These are phyloP conservation scores for Rhopilema esculentum DNA, from an alignment of 30 jellyfish, hydroid and myxozoan species.

Conservation along the genomic window DNA sequence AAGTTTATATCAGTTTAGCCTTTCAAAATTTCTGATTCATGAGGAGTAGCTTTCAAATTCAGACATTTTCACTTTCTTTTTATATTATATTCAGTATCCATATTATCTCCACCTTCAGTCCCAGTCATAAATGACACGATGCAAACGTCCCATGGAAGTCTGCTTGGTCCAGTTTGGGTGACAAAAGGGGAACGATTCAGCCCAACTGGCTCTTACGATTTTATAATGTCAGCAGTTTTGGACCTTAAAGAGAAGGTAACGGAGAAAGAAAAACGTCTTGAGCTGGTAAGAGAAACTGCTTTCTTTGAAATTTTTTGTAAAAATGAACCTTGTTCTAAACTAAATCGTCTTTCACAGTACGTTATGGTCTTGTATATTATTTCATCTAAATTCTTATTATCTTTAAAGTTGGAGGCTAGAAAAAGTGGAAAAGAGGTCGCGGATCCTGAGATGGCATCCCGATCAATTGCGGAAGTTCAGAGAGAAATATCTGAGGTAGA, in stretches of 20 bases:
- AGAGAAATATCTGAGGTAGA: not conserved
- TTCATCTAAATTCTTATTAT: no score
- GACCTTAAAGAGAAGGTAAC: conserved; percentile 9
- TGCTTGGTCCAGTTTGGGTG: conserved; percentile 92
- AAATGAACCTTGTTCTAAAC: no score
- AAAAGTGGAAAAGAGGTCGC: not conserved
- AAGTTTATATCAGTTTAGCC: no score
- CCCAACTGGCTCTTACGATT: conserved; percentile 82
- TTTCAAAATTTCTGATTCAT: no score
- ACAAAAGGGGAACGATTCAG: conserved; percentile 86
- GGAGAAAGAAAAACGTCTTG: conserved; percentile 10
- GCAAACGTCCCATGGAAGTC: conserved; percentile 55
- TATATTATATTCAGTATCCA: no score
- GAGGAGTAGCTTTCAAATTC: no score
- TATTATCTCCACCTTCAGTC: no score
- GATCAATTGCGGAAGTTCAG: not conserved
- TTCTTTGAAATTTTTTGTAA: no score
- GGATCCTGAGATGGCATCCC: not conserved
- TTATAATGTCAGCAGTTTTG: conserved; percentile 26
- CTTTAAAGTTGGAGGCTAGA: not conserved
- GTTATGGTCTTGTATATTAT: no score
- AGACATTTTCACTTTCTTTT: no score
- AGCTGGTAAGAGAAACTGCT: conserved; percentile 51
- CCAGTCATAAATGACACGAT: conserved; percentile 60
- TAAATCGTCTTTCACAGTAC: no score